Conservation (phyloP, 1,140 invertebrate genomes). For the Drosophila ficusphila region DNA sequence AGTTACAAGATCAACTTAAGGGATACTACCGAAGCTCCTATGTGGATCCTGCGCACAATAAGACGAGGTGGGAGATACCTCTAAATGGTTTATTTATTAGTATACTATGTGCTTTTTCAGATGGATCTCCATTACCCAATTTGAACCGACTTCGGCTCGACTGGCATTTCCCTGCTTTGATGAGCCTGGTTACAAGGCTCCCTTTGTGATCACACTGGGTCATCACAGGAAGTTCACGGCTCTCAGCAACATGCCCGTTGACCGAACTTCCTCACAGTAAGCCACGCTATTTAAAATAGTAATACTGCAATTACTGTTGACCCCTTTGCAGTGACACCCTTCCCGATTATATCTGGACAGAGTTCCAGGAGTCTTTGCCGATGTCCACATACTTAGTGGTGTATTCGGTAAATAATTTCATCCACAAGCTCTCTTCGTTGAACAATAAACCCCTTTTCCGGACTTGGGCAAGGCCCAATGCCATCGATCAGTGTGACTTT, state of each 20-base stretch:
- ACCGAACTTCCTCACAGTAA: constrained; percentile 47
- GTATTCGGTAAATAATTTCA: constrained; percentile 91
- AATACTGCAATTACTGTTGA: too few species aligned
- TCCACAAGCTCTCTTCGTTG: constrained; percentile 86
- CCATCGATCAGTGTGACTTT: constrained; percentile 87
- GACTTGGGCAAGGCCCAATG: constrained; percentile 87
- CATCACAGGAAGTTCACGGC: constrained; percentile 87
- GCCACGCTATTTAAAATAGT: too few species aligned
- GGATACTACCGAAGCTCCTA: constrained; percentile 93
- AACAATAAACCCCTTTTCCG: constrained; percentile 85
- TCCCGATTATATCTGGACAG: constrained; percentile 85
- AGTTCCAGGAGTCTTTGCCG: constrained; percentile 88
- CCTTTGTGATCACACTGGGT: constrained; percentile 90
- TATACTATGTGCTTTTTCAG: constrained; percentile 3
- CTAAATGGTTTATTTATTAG: constrained; percentile 6
- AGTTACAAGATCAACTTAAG: constrained; percentile 86
- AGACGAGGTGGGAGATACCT: constrained; percentile 86
- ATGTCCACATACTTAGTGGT: constrained; percentile 94
- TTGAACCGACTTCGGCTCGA: constrained; percentile 93
- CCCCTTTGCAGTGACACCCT: neutral
- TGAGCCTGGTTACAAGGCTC: constrained; percentile 95
- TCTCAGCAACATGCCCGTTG: constrained; percentile 93
- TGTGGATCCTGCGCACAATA: constrained; percentile 85
- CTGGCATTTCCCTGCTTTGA: constrained; percentile 98
- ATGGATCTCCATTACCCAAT: constrained; percentile 89